Evolutionary conservation across 2,888 invertebrate species (phyloP), one percentile per base, ranked within the genome.

Genomic region (Dynastes grantii): DNA sequence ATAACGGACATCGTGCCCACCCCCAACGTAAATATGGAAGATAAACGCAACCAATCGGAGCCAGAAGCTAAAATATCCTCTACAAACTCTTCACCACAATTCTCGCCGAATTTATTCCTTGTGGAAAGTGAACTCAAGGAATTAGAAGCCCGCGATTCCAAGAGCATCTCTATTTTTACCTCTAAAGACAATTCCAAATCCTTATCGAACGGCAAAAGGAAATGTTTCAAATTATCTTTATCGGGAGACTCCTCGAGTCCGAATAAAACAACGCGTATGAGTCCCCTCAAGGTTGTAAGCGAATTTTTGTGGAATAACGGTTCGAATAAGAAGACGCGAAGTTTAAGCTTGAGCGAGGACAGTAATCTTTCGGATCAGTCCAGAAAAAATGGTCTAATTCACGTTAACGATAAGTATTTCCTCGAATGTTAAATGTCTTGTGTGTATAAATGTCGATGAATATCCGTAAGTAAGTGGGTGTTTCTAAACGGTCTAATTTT

Each of bases 251-350:
- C 80, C 40, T 81, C 81, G 51, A 87, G 85, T 80, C 86, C 87
- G 1, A 87, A 88, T 51, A 88, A 84, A 79, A 84, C 82, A 53
- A 49, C 84, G 16, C 85, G 87, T 82, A 86, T 90, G 53, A 90
- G 89, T 82, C 90, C 90, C 1, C 83, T 90, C 8, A 89, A 87
- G 82, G 87, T 87, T n/a, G 88, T 90, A 81, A 89, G 89, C 78
- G 89, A 87, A 79, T 88, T 90, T 65, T 86, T 90, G 80, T 88
- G 80, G 78, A 79, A 76, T 45, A 53, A 16, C 22, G n/a, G 77
- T 11, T 32, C 71, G 55, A 86, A 84, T 37, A 88, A 88, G 81
- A 88, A 88, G 87, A 87, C 88, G 83, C 88, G 88, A 84, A 85
- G 89, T 76, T 87, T 88, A 81, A 88, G 89, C 80, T 84, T 78